A percentile compares a stretch with the other conserved stretches of the same genome.
phyloP scores from a whole-genome alignment of 2,888 invertebrate genomes.

The Ichneumoninae sp. region DNA sequence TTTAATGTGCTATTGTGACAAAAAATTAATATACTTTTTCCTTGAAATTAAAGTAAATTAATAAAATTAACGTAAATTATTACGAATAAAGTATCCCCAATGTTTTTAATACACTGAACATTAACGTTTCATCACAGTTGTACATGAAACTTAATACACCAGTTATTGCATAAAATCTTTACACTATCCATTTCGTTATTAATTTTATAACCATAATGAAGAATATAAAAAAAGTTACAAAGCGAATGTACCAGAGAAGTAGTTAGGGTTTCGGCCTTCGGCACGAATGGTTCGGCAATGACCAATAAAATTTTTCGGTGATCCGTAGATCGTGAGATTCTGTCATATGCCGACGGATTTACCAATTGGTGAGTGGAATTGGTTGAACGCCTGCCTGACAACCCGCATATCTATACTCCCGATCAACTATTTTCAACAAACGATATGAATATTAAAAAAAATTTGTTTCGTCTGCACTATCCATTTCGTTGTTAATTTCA shows the following conservation, averaged over 20 bases:
- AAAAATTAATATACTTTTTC: no score
- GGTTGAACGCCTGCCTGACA: constrained; percentile 35
- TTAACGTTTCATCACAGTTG: no score
- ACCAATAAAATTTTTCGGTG: constrained; percentile 44
- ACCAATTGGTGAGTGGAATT: constrained; percentile 27
- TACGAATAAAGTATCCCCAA: no score
- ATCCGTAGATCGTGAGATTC: constrained; percentile 24
- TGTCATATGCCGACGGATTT: constrained; percentile 50
- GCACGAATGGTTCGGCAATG: constrained; percentile 35
- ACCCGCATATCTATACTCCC: constrained; percentile 9
- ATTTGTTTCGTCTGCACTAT: background rate
- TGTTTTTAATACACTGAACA: no score
- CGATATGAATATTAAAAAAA: constrained; percentile 1
- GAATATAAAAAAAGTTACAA: background rate
- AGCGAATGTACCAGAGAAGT: background rate
- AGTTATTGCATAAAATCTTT: no score
- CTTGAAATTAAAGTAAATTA: no score
- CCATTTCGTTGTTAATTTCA: background rate
- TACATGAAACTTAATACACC: no score
- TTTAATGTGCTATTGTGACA: no score
- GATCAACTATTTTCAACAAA: constrained; percentile 1
- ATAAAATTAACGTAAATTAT: no score
- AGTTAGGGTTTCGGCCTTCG: constrained; percentile 2
- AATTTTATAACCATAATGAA: background rate
- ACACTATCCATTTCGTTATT: background rate